A percentile compares a stretch with the other conserved stretches of the same genome.
These are phyloP conservation scores for Alces alces DNA, from an alignment of 2,113 vertebrate genomes.

Conservation along the genomic window DNA sequence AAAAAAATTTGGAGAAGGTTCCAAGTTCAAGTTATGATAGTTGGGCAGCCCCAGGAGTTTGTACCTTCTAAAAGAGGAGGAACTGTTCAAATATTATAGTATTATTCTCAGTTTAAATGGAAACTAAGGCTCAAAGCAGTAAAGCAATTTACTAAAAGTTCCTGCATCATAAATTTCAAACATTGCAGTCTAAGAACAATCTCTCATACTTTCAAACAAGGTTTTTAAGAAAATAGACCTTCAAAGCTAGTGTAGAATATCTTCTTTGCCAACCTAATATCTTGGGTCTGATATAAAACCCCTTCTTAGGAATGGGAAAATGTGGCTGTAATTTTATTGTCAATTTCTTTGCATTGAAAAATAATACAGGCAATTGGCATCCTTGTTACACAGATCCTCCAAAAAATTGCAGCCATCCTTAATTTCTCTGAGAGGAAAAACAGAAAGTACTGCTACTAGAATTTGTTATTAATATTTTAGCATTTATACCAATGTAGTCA, in stretches of 20 bases:
- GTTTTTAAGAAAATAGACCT: not conserved
- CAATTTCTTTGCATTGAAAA: not conserved
- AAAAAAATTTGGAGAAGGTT: not conserved
- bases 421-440: not conserved
- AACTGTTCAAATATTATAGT: not conserved
- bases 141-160: not conserved
- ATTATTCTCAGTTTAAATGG: not conserved
- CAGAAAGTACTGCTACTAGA: not conserved
- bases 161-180: not conserved
- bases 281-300: not conserved
- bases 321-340: not conserved
- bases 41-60: not conserved
- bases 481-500: not conserved
- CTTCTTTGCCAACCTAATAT: not conserved
- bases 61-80: not conserved
- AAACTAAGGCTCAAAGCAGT: not conserved
- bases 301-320: not conserved
- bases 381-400: not conserved
- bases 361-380: not conserved
- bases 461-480: not conserved
- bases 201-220: not conserved
- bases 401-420: not conserved
- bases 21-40: not conserved
- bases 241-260: not conserved
- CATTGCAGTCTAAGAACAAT: not conserved